Conservation (phyloP, 2,797 vertebrate species). For the Clarias platycephalus region DNA sequence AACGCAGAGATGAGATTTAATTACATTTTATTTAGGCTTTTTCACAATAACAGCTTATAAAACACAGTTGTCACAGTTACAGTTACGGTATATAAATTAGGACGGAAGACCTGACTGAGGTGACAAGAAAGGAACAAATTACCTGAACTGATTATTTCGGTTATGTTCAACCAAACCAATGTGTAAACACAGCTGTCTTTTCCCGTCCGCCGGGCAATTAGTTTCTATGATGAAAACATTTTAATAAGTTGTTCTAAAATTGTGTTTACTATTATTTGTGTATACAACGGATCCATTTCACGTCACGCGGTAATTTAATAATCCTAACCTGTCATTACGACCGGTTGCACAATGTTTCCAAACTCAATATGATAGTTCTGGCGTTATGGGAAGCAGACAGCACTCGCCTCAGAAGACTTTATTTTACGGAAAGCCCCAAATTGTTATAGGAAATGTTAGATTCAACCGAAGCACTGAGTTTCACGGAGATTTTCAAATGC, state of each 20-base stretch:
- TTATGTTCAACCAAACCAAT: constrained; percentile 63
- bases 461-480: constrained; percentile 64
- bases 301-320: constrained; percentile 81
- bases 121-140: constrained; percentile 68
- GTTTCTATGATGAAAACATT: constrained; percentile 78
- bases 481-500: constrained; percentile 61
- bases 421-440: constrained; percentile 68
- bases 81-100: neutral
- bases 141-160: constrained; percentile 46
- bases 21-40: neutral
- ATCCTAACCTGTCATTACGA: constrained; percentile 80
- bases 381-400: constrained; percentile 77
- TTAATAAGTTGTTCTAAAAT: constrained; percentile 70
- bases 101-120: neutral
- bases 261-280: constrained; percentile 77
- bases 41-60: neutral
- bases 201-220: constrained; percentile 75
- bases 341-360: constrained; percentile 62
- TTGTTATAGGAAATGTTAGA: constrained; percentile 76
- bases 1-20: neutral
- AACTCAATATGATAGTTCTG: constrained; percentile 71
- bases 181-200: constrained; percentile 77
- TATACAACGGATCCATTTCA: constrained; percentile 80
- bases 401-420: constrained; percentile 56
- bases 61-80: neutral